Percentiles rank a stretch among this genome's conserved stretches.
These are phyloP conservation scores for Apostichopus japonicus DNA, from an alignment of 35 echinoderm and acorn worm species.

Conservation along the genomic window DNA sequence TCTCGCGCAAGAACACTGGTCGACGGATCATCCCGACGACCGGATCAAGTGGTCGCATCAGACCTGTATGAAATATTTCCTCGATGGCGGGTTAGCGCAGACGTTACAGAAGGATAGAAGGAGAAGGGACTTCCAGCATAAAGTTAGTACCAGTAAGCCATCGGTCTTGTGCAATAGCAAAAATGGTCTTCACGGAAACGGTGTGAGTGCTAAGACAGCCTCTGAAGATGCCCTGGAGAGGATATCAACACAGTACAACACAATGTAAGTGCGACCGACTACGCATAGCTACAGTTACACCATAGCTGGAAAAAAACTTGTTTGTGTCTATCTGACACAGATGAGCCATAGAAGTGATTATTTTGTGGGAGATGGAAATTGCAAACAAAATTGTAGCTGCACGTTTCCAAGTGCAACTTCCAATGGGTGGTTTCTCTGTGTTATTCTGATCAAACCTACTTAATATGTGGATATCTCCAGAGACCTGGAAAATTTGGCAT, in stretches of 20 bases:
- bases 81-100: constrained; percentile 74
- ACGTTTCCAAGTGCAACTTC: too few relatives aligned
- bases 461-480: too few relatives aligned
- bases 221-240: constrained; percentile 49
- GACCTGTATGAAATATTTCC: constrained; percentile 93
- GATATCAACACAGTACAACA: constrained; percentile 81
- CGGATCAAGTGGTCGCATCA: constrained; percentile 96
- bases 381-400: too few relatives aligned
- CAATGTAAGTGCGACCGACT: constrained; percentile 80
- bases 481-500: too few relatives aligned
- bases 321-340: too few relatives aligned
- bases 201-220: constrained; percentile 46
- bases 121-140: constrained; percentile 61
- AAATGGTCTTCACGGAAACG: constrained; percentile 40
- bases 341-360: too few relatives aligned
- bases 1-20: constrained; percentile 95
- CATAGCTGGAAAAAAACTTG: too few relatives aligned
- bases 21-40: constrained; percentile 88
- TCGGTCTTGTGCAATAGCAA: constrained; percentile 48
- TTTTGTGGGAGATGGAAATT: too few relatives aligned
- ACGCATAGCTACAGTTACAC: constrained; percentile 24
- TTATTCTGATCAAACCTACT: too few relatives aligned
- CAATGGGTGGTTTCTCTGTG: too few relatives aligned
- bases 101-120: constrained; percentile 82
- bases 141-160: constrained; percentile 21